These are phyloP conservation scores for Apodemus speciosus DNA, from an alignment of 2,113 vertebrate species.

Conservation along the genomic window DNA sequence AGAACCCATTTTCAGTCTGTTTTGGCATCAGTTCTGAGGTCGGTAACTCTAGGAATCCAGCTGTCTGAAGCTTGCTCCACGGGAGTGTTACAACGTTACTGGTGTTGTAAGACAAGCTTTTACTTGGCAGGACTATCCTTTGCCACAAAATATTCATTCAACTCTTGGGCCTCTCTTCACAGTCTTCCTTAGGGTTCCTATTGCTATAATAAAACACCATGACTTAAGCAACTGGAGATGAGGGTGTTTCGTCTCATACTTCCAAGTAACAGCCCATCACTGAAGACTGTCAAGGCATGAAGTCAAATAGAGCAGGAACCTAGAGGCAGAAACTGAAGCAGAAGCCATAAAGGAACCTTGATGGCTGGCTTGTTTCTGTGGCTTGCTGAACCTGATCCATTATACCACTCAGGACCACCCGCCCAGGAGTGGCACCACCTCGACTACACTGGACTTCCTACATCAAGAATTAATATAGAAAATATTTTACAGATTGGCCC, in stretches of 20 bases:
- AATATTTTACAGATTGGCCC: neutral
- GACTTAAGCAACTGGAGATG: neutral
- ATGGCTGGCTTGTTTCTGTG: neutral
- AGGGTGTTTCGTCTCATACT: neutral
- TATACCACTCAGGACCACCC: neutral
- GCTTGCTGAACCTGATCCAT: neutral
- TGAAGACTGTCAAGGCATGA: neutral
- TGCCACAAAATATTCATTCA: neutral
- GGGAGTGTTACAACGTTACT: accelerated
- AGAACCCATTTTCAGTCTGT: neutral
- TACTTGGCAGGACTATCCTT: too few species aligned
- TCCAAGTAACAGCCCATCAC: neutral
- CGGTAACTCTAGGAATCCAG: neutral
- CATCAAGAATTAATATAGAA: neutral
- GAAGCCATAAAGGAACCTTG: neutral
- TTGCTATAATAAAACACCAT: neutral
- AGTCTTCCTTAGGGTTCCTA: neutral
- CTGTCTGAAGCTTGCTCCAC: neutral
- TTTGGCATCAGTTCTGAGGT: neutral
- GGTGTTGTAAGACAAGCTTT: neutral
- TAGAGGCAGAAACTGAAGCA: neutral
- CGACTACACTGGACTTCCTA: neutral
- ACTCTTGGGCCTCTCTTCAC: neutral
- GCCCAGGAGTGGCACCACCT: neutral
- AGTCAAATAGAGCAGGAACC: neutral